Base-by-base conservation (phyloP, 2,888 invertebrate genomes). In the Ormyrus nitidulus region DNA sequence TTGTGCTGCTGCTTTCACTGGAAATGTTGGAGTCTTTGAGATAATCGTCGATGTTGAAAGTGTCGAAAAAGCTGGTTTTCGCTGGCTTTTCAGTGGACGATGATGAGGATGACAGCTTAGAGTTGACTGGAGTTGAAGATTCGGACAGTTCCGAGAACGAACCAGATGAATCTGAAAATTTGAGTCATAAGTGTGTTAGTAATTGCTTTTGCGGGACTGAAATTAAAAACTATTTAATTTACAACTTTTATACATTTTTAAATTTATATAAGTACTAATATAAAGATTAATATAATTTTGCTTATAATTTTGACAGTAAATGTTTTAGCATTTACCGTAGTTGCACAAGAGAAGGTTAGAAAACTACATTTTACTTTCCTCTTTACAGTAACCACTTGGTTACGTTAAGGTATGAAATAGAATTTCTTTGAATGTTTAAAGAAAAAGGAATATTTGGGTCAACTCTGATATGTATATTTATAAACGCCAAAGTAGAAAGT, bases 31-130 rank as follows among this genome's bases (percentile, higher is more conserved):
- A 72, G 7, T 58, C 58, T 11, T 76, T 72, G 6, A 79, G 51
- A 59, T 49, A 80, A 2, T 44, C 19, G 46, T 49, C 6, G 0
- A 72, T 10, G 61, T 82, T 75, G 13, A 82, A 79, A 9, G 74
- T 74, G 44, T 81, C 81, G 65, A 82, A 81, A 59, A 82, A 77
- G 72, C 61, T 3, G 79, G 65, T 34, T 75, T 49, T 51, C 6
- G 49, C 5, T 19, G 1, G 9, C 58, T 79, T 58, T 13, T 59
- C 64, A 5, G 71, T 58, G 7, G 6, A 34, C 13, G 68, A 11
- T 0, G 70, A 77, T 34, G 80, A 56, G 6, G 77, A 53, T 49
- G 68, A 62, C 59, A 70, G 76, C 44, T 69, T 69, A 8, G 53
- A 34, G 34, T 59, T 8, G 62, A 34, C 6, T 13, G 62, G 9